Percentiles rank a stretch among this genome's conserved stretches.
These are phyloP conservation scores for Stictocephala bisonia DNA, from an alignment of 2,888 invertebrate species.

Conservation along the genomic window DNA sequence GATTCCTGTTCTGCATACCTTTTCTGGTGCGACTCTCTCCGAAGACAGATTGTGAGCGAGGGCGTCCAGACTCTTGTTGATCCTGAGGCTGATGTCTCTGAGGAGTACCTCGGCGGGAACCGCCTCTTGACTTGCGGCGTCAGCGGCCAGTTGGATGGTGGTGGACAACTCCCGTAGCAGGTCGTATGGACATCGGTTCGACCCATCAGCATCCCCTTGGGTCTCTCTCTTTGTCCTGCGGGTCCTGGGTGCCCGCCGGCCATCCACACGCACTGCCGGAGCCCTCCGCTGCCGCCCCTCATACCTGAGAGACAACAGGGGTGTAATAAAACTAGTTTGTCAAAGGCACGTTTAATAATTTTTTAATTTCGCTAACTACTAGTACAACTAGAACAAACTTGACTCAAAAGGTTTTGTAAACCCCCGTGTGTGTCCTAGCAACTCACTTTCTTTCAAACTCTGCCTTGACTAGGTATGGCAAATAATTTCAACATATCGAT, in stretches of 20 bases:
- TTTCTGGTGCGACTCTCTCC: slow-evolving; percentile 62
- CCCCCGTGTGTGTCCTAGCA: too few species aligned
- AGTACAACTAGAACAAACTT: too few species aligned
- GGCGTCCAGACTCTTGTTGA: slow-evolving; percentile 62
- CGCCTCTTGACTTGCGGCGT: slow-evolving; percentile 60
- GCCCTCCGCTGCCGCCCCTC: slow-evolving; percentile 47
- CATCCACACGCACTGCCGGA: slow-evolving; percentile 41
- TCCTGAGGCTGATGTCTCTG: slow-evolving; percentile 63
- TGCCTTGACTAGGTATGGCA: too few species aligned
- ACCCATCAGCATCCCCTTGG: not conserved
- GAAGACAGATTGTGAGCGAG: slow-evolving; percentile 55
- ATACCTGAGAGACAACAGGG: too few species aligned
- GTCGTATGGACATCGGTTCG: slow-evolving; percentile 62
- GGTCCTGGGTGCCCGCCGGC: slow-evolving; percentile 10
- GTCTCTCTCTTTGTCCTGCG: not conserved
- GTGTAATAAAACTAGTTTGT: too few species aligned
- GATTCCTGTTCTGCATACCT: too few species aligned
- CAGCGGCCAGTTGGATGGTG: slow-evolving; percentile 64
- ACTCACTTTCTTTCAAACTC: too few species aligned
- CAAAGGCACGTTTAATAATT: too few species aligned
- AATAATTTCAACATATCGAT: too few species aligned
- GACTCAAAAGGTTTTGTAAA: too few species aligned
- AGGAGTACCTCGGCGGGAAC: slow-evolving; percentile 64
- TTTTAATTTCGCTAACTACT: too few species aligned
- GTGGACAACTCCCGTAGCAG: slow-evolving; percentile 64